These are phyloP conservation scores for Empidonax alnorum DNA, from an alignment of 2,113 vertebrate genomes.

Conservation along the genomic window DNA sequence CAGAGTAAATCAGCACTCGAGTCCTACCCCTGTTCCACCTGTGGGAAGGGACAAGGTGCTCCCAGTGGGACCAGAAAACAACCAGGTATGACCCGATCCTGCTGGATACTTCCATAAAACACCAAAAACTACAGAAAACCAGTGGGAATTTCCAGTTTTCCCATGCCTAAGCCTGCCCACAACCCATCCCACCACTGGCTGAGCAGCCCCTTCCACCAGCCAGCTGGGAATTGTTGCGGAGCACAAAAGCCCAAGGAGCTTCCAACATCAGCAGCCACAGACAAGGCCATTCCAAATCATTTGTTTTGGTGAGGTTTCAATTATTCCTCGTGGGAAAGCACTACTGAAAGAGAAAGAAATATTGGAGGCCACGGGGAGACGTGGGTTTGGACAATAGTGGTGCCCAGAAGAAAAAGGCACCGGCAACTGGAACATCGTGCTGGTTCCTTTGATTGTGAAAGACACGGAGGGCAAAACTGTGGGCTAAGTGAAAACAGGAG, in stretches of 20 bases:
- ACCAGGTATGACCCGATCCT: not conserved
- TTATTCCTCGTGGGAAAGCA: conserved; percentile 24
- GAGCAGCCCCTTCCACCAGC: not conserved
- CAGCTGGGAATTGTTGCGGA: not conserved
- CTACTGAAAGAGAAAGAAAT: conserved; percentile 28
- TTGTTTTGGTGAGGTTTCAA: conserved; percentile 44
- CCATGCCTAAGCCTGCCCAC: not conserved
- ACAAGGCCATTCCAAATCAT: not conserved
- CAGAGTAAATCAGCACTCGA: not conserved
- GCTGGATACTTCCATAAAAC: not conserved
- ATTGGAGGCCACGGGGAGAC: not conserved
- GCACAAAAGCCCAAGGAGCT: not conserved
- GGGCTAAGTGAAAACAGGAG: not conserved
- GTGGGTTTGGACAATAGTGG: not conserved
- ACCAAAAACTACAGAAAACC: not conserved
- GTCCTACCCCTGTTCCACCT: not conserved
- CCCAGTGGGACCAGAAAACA: not conserved
- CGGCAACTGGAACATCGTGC: not conserved
- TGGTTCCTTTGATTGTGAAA: not conserved
- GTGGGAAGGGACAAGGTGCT: accelerated
- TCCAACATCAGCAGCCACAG: conserved; percentile 22
- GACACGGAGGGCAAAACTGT: not conserved
- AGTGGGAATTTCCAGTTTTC: not conserved
- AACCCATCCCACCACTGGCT: not conserved
- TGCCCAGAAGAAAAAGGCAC: not conserved